phyloP scores from a whole-genome alignment of 2,888 invertebrate genomes.

The Brachynemurus nebulosus region DNA sequence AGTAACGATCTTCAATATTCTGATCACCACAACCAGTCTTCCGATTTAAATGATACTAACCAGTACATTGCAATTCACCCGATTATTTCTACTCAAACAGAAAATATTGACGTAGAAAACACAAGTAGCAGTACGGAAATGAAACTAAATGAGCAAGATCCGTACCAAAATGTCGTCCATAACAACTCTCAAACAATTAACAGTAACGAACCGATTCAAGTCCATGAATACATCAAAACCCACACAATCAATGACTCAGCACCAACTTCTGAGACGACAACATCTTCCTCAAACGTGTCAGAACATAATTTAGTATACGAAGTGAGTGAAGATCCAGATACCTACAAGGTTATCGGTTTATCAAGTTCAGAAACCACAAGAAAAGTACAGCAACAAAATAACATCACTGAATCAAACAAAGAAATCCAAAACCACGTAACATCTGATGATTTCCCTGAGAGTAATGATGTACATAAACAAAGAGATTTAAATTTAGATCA shows the following conservation, averaged over 20 bases:
- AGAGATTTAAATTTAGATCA: not conserved
- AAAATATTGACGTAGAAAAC: no score
- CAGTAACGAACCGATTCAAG: no score
- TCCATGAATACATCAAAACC: no score
- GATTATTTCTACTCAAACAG: no score
- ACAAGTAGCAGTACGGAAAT: no score
- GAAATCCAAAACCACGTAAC: slow-evolving; percentile 1
- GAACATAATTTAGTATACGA: not conserved
- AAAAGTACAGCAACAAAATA: slow-evolving; percentile 13
- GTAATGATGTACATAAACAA: not conserved
- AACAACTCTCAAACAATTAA: no score
- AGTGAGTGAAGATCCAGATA: not conserved
- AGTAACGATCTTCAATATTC: not conserved
- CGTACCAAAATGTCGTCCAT: no score
- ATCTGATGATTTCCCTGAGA: slow-evolving; percentile 4
- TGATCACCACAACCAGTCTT: not conserved
- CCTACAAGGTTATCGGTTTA: not conserved
- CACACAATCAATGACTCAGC: slow-evolving; percentile 9
- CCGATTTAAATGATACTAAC: no score
- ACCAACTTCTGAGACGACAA: not conserved
- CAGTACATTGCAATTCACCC: no score
- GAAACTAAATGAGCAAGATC: no score
- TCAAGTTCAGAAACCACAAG: slow-evolving; percentile 9
- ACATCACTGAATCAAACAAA: slow-evolving; percentile 6
- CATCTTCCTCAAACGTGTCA: no score